These are phyloP conservation scores for Proteles cristata DNA, from an alignment of 2,113 vertebrate species.

Conservation along the genomic window DNA sequence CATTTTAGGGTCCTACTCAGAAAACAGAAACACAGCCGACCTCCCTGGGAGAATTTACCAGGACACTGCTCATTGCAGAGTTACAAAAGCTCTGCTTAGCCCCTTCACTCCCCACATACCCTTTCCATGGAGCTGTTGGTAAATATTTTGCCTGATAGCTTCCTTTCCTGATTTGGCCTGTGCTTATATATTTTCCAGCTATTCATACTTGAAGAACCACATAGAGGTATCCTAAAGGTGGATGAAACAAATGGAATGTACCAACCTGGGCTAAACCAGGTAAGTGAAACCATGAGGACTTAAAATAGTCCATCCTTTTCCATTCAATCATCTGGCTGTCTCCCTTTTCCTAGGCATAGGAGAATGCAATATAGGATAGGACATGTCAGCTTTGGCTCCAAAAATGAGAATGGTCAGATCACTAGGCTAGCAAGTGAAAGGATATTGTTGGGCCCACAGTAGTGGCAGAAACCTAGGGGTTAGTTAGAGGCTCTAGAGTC, in stretches of 20 bases:
- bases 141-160: constrained; percentile 48
- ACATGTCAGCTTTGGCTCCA: neutral
- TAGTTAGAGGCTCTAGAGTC: neutral
- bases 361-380: neutral
- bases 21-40: constrained; percentile 74
- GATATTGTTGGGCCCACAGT: neutral
- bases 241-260: neutral
- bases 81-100: neutral
- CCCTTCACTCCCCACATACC: constrained; percentile 39
- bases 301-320: neutral
- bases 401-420: neutral
- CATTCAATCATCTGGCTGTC: neutral
- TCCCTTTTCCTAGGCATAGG: neutral
- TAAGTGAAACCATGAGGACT: neutral
- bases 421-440: neutral
- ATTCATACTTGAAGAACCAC: neutral
- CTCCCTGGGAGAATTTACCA: constrained; percentile 62
- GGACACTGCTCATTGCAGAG: constrained; percentile 68
- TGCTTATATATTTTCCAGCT: neutral
- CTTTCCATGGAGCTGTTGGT: constrained; percentile 29
- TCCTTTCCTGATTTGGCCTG: neutral
- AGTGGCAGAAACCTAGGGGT: neutral
- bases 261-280: neutral
- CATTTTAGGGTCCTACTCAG: constrained; percentile 66
- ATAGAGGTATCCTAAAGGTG: neutral